Percentiles rank a stretch among this genome's conserved stretches.
Conservation (phyloP, 2,797 vertebrate genomes). For the Cyclopterus lumpus region DNA sequence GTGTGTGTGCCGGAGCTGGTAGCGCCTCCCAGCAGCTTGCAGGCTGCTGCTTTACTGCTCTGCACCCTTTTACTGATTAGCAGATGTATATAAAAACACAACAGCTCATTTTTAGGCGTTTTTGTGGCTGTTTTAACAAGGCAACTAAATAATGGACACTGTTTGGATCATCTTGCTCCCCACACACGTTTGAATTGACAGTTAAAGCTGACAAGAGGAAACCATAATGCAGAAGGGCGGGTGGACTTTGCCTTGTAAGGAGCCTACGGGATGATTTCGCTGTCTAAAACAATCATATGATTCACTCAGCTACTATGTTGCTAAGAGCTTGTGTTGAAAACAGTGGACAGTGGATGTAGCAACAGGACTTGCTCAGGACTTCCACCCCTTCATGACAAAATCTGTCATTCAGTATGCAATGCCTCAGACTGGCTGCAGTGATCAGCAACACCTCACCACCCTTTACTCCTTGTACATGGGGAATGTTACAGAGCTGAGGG, state of each 20-base stretch:
- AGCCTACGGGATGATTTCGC: conserved; percentile 44
- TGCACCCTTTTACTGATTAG: conserved; percentile 58
- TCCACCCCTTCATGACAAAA: conserved; percentile 71
- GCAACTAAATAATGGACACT: conserved; percentile 52
- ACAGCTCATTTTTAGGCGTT: conserved; percentile 57
- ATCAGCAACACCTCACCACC: conserved; percentile 61
- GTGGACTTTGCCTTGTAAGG: conserved; percentile 63
- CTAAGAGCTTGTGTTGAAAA: conserved; percentile 77
- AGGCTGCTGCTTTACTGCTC: conserved; percentile 54
- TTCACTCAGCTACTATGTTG: conserved; percentile 70
- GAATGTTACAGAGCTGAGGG: conserved; percentile 49
- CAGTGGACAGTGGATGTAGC: conserved; percentile 59
- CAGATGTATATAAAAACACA: conserved; percentile 70
- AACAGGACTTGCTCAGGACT: conserved; percentile 58
- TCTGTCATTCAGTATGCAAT: conserved; percentile 59
- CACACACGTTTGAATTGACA: conserved; percentile 49
- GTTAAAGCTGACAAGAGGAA: conserved; percentile 57
- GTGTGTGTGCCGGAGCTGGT: conserved; percentile 27
- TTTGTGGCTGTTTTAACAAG: conserved; percentile 73
- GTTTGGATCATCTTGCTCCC: conserved; percentile 52
- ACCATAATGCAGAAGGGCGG: conserved; percentile 32
- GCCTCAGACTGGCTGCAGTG: conserved; percentile 44
- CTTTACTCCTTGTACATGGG: conserved; percentile 55
- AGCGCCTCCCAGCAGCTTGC: conserved; percentile 26
- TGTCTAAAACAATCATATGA: conserved; percentile 69